Percentiles rank a stretch among this genome's conserved stretches.
Conservation (phyloP, 2,888 invertebrate genomes). For the Heliconius hortense region DNA sequence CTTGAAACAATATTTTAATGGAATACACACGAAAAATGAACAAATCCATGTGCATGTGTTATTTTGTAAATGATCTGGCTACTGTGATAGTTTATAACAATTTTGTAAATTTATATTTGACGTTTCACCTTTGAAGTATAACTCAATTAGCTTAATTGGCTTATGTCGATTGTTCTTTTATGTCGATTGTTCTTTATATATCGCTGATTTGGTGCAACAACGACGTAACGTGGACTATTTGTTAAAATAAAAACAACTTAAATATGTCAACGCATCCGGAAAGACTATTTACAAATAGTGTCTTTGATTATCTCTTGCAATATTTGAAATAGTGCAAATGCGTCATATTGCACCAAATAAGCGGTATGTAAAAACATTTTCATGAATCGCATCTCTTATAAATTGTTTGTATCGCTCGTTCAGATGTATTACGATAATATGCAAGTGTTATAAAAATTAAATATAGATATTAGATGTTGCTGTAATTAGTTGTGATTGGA, state of each 20-base stretch:
- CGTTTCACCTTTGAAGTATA: slow-evolving; percentile 9
- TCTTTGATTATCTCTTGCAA: background rate
- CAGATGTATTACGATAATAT: background rate
- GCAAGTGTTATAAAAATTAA: slow-evolving; percentile 2
- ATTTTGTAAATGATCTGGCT: slow-evolving; percentile 39
- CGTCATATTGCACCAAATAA: background rate
- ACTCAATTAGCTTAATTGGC: background rate
- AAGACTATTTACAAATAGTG: too few relatives aligned
- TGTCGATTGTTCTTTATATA: too few relatives aligned
- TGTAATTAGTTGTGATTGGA: slow-evolving; percentile 33
- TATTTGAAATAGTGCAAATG: background rate
- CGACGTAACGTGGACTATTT: background rate
- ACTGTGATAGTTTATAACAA: slow-evolving; percentile 37
- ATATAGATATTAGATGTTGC: slow-evolving; percentile 26
- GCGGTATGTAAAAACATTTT: background rate
- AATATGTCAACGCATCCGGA: background rate
- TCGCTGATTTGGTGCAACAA: background rate
- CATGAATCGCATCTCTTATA: background rate
- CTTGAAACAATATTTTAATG: slow-evolving; percentile 27
- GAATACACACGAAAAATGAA: background rate
- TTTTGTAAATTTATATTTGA: slow-evolving; percentile 21
- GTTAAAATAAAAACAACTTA: background rate
- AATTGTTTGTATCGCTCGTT: background rate
- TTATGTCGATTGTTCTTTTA: background rate
- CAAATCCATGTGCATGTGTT: slow-evolving; percentile 4